Conservation (phyloP, 2,888 invertebrate species). For the Scaeva pyrastri region DNA sequence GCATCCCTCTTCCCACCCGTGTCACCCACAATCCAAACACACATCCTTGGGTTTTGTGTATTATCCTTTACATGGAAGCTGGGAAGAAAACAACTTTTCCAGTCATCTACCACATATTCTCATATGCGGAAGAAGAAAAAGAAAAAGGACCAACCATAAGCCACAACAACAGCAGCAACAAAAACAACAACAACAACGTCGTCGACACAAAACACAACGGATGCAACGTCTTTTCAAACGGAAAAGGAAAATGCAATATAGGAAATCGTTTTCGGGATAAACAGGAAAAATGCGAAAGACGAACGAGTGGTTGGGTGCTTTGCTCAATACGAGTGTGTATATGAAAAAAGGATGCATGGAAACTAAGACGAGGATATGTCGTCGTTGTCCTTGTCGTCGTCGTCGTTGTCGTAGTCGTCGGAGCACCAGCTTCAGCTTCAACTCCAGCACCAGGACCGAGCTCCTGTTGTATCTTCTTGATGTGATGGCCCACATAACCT, state of each 20-base stretch:
- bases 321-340: constrained; percentile 16
- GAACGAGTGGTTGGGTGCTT: constrained; percentile 6
- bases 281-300: constrained; percentile 73
- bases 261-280: constrained; percentile 83
- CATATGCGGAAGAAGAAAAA: neutral
- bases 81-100: constrained; percentile 52
- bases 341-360: constrained; percentile 18
- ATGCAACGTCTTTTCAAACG: constrained; percentile 81
- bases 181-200: neutral
- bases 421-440: no score
- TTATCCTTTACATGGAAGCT: constrained; percentile 40
- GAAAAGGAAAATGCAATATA: constrained; percentile 83
- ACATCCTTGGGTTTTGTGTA: constrained; percentile 58
- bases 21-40: constrained; percentile 6
- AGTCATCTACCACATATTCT: constrained; percentile 45
- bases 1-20: constrained; percentile 3
- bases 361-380: constrained; percentile 24
- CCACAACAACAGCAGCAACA: neutral
- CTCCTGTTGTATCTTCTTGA: constrained; percentile 15
- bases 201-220: constrained; percentile 76
- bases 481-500: neutral
- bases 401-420: neutral
- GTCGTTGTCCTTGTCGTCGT: constrained; percentile 10
- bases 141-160: neutral
- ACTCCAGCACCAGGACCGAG: no score